Conservation (phyloP, 2,797 vertebrate genomes). For the Galagoides demidoff region DNA sequence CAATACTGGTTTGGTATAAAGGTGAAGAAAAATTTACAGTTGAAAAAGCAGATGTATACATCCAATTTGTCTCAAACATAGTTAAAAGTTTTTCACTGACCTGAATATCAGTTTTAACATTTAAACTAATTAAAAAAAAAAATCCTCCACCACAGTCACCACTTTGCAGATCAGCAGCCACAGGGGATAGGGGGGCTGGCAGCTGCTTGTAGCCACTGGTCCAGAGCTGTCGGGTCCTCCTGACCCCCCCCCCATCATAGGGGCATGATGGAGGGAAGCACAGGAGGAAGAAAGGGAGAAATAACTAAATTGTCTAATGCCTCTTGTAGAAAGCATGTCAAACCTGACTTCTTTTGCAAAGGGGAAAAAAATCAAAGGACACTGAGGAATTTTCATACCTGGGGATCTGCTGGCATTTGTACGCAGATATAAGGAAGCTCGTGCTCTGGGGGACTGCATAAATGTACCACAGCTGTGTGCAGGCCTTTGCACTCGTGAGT, state of each 20-base stretch:
- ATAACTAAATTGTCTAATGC: background rate
- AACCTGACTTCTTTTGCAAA: background rate
- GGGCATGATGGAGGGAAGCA: rapidly evolving
- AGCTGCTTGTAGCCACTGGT: too few relatives aligned
- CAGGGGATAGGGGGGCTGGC: too few relatives aligned
- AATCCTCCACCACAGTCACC: rapidly evolving
- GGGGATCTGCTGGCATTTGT: rapidly evolving
- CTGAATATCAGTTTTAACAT: background rate
- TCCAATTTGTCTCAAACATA: background rate
- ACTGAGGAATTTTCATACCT: background rate
- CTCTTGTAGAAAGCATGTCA: background rate
- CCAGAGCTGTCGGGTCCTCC: too few relatives aligned
- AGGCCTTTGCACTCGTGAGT: rapidly evolving
- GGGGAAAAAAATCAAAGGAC: background rate
- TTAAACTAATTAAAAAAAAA: background rate
- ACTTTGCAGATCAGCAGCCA: rapidly evolving
- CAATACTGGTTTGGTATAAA: background rate
- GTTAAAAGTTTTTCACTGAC: background rate
- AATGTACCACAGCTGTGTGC: background rate
- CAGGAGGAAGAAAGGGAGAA: rapidly evolving
- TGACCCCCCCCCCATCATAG: too few relatives aligned
- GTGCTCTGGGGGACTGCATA: too few relatives aligned
- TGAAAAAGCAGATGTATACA: background rate
- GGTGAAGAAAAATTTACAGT: background rate
- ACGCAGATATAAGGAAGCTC: rapidly evolving